Percentiles rank a stretch among this genome's conserved stretches.
Evolutionary conservation across 2,797 vertebrate species (phyloP).

Genomic region (Selene dorsalis): DNA sequence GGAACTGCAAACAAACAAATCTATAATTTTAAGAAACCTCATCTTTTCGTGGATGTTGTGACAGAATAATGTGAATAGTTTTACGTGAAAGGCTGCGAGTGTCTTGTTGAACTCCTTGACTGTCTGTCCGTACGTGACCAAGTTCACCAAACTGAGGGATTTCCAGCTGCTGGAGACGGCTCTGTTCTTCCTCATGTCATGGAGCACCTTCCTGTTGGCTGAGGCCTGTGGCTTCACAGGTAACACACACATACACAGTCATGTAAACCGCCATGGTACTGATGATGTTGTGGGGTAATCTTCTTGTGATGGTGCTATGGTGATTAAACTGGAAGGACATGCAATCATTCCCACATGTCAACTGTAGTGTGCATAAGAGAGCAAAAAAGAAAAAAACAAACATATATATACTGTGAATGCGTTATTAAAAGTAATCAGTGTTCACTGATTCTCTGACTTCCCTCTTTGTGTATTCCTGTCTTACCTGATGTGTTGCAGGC

Average conservation of each 20-base stretch:
- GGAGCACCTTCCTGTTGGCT: slow-evolving; percentile 97
- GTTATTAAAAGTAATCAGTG: neutral
- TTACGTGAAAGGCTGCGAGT: neutral
- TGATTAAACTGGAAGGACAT: neutral
- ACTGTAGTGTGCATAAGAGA: neutral
- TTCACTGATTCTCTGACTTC: neutral
- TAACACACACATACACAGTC: slow-evolving; percentile 61
- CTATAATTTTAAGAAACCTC: neutral
- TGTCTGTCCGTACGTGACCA: slow-evolving; percentile 89
- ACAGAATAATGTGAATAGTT: neutral
- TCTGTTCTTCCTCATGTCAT: slow-evolving; percentile 98
- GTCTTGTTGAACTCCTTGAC: slow-evolving; percentile 72
- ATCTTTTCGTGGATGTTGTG: neutral
- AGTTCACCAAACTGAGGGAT: slow-evolving; percentile 96
- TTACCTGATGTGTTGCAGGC: slow-evolving; percentile 79
- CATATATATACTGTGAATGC: neutral
- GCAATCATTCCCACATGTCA: neutral
- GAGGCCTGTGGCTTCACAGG: slow-evolving; percentile 98
- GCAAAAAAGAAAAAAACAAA: neutral
- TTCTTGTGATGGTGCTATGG: neutral
- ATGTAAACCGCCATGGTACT: neutral
- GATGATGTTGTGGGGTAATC: neutral
- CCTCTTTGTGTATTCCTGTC: neutral
- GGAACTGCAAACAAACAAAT: neutral
- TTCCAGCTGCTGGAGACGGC: slow-evolving; percentile 96